Base-by-base conservation (phyloP, 2,113 vertebrate species). In the Hydrolagus affinis region DNA sequence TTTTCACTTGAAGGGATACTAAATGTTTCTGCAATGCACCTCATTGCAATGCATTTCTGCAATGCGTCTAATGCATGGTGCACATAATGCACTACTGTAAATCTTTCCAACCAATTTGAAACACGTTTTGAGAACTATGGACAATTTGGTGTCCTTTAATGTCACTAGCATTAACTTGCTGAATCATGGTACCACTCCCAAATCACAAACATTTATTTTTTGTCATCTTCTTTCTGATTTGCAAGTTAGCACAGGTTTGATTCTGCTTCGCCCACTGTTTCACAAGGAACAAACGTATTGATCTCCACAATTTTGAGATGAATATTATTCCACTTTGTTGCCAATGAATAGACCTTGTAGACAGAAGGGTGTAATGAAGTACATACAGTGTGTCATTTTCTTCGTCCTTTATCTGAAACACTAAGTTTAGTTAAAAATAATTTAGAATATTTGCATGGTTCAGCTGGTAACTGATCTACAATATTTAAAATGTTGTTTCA, bases 301-400 rank as follows among this genome's bases (percentile, higher is more conserved):
- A 6, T 44, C 6, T 44, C 6, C 44, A 44, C 44, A 44, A 6
- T 44, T 44, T 44, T 44, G 44, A 3, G 44, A n/a, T 83, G 78
- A 66, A 30, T 32, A 68, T 80, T 15, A 68, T 62, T 30, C 44
- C 14, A 66, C 14, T 2, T 59, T 2, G 9, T 19, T 78, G 14
- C 62, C 21, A 80, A 80, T 80, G 77, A 83, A 66, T 17, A 66
- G 60, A 19, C 15, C 78, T 30, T 4, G 15, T 28, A 83, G 78
- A 66, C 78, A 83, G 19, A 15, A 8, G 73, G 56, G 32, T 57
- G 73, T 75, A 75, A 75, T 44, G 32, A 25, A 83, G 44, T 66
- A 83, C 60, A 66, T 66, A 19, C 62, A 83, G 44, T 9, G 17
- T 83, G 73, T 9, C 11, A 19, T 74, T 74, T 74, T 32, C 30